These are phyloP conservation scores for Aegotheles bennettii DNA, from an alignment of 2,113 vertebrate genomes.

Conservation along the genomic window DNA sequence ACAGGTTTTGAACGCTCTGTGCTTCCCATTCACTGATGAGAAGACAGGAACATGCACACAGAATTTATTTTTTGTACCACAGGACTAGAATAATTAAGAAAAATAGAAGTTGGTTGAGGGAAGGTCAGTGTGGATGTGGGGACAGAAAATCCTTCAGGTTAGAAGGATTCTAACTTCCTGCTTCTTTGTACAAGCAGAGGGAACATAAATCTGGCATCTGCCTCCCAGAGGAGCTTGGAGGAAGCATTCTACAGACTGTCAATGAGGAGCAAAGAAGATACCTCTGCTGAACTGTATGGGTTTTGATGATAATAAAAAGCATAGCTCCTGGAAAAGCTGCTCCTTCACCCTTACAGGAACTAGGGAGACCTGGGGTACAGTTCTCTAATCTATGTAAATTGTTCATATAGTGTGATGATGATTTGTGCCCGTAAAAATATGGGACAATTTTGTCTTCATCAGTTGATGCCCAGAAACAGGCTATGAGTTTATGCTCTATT, in stretches of 20 bases:
- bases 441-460: not conserved
- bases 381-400: not conserved
- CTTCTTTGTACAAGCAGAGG: not conserved
- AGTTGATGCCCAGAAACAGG: not conserved
- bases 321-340: not conserved
- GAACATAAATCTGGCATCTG: not conserved
- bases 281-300: not conserved
- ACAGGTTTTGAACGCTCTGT: not conserved
- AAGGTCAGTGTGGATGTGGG: not conserved
- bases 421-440: not conserved
- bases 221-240: not conserved
- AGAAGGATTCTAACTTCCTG: no score
- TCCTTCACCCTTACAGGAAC: not conserved
- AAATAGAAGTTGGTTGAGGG: not conserved
- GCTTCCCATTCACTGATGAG: not conserved
- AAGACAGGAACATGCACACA: not conserved
- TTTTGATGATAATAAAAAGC: not conserved
- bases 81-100: not conserved
- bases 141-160: not conserved
- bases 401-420: not conserved
- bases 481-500: not conserved
- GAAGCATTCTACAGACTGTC: not conserved
- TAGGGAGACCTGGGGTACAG: not conserved
- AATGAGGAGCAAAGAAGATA: not conserved
- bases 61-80: not conserved